Evolutionary conservation across 2,797 vertebrate genomes (phyloP), one percentile per base, ranked within the genome.

Genomic region (Ibycter americanus): DNA sequence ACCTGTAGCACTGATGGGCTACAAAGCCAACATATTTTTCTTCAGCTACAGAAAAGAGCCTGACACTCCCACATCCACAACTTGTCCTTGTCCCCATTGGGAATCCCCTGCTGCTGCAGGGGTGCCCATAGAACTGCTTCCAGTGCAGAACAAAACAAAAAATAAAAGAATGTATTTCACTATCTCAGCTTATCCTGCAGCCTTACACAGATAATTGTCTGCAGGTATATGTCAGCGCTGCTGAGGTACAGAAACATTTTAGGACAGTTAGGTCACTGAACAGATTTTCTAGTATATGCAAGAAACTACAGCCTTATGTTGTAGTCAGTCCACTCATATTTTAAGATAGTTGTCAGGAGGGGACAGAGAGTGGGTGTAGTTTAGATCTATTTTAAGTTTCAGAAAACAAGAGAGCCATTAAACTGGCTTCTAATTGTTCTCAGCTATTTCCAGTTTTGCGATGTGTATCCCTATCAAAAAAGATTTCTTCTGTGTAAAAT

Each of bases 1-100:
- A 52, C 3, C 13, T 71, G 56, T 65, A 67, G 7, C 21, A 68
- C 5, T 44, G 31, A 34, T 38, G 26, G 22, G 27, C 19, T 52
- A 74, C 25, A 76, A 79, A 89, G 31, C 6, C 40, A 56, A 67
- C 3, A 15, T 9, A 38, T 4, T 71, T 79, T 77, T 65, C 20
- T 42, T 80, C 38, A 58, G 36, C 46, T 80, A 8, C 12, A 79
- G 36, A 44, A 73, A 73, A 34, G 11, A 66, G 6, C 8, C 34
- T 70, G 51, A 58, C 4, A 36, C 6, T 68, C 23, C 31, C 17
- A 80, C 34, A 36, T 36, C 32, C 5, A 65, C 20, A 11, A 13
- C 11, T 59, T 49, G 8, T 42, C 31, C 13, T n/a, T 14, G 4
- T 27, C 17, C 13, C 25, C 0, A 0, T 5, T n/a, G 23, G 59